phyloP scores from a whole-genome alignment of 2,888 invertebrate genomes.

The Oscheius myriophilus region DNA sequence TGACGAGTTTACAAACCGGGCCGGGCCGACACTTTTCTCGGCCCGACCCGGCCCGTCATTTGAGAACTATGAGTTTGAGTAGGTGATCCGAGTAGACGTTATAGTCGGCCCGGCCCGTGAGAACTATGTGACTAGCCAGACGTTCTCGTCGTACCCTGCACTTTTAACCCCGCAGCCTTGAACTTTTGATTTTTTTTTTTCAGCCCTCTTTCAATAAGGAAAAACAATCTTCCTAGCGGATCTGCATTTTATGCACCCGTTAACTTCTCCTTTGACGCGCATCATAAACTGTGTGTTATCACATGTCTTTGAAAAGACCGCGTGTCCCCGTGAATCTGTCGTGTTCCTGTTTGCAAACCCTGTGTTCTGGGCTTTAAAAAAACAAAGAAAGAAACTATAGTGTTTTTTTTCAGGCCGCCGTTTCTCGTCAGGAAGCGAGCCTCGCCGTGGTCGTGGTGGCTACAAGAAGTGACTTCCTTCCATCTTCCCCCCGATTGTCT shows the following conservation, averaged over 20 bases:
- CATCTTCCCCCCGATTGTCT: background rate
- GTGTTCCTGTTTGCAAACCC: conserved; percentile 6
- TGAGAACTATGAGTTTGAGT: too few species aligned
- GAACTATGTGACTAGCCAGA: too few species aligned
- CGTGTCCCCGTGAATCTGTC: conserved; percentile 17
- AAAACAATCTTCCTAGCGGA: background rate
- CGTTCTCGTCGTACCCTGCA: background rate
- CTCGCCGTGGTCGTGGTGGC: conserved; percentile 3
- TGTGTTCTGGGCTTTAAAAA: background rate
- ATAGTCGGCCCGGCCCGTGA: too few species aligned
- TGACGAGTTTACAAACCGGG: too few species aligned
- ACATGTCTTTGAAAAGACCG: conserved; percentile 10
- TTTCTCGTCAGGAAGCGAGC: conserved; percentile 2
- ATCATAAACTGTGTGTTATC: conserved; percentile 20
- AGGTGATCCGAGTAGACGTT: too few species aligned
- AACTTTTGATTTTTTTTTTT: background rate
- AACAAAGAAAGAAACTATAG: background rate
- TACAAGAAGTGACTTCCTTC: background rate
- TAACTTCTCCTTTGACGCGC: background rate
- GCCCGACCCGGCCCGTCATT: too few species aligned
- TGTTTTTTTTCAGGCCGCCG: conserved; percentile 1
- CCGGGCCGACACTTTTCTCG: too few species aligned
- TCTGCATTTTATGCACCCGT: background rate
- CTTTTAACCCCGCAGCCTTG: background rate
- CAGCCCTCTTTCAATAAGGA: background rate